phyloP scores from a whole-genome alignment of 2,797 vertebrate species.

The Sandelia bainsii region DNA sequence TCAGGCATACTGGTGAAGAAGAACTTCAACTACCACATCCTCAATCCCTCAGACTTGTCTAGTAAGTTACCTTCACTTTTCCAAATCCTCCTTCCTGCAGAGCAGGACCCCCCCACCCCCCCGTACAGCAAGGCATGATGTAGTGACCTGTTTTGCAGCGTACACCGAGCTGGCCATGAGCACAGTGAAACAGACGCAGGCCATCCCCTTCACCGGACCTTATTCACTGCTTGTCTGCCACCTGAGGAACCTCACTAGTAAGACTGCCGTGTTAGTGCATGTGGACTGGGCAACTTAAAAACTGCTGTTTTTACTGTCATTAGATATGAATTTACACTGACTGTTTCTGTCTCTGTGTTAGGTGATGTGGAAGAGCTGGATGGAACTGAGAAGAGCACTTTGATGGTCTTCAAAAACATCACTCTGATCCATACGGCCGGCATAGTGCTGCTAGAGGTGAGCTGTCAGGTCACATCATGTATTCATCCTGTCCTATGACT shows the following conservation, averaged over 20 bases:
- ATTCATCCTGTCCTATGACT: background rate
- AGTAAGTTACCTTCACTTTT: conserved; percentile 83
- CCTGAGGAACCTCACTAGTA: conserved; percentile 92
- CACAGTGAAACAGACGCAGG: conserved; percentile 96
- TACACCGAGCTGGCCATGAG: conserved; percentile 97
- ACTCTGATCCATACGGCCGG: conserved; percentile 89
- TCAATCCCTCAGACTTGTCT: conserved; percentile 94
- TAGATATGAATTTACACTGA: background rate
- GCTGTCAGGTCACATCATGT: background rate
- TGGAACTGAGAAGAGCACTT: conserved; percentile 89
- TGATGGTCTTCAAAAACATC: conserved; percentile 91
- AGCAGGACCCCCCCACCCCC: background rate
- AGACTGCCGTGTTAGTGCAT: background rate
- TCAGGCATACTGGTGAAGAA: conserved; percentile 98
- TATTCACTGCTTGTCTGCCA: conserved; percentile 92
- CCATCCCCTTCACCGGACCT: conserved; percentile 93
- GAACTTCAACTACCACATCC: conserved; percentile 98
- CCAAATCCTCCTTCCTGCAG: background rate
- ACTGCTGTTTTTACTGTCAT: background rate
- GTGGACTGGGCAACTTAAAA: no score
- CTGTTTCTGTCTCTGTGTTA: conserved; percentile 54
- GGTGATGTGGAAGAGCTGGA: conserved; percentile 93
- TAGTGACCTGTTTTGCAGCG: conserved; percentile 76
- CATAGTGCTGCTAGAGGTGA: conserved; percentile 92
- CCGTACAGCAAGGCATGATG: background rate